A percentile compares a stretch with the other conserved stretches of the same genome.
These are phyloP conservation scores for Ptychadena robeensis DNA, from an alignment of 2,797 vertebrate genomes.

Conservation along the genomic window DNA sequence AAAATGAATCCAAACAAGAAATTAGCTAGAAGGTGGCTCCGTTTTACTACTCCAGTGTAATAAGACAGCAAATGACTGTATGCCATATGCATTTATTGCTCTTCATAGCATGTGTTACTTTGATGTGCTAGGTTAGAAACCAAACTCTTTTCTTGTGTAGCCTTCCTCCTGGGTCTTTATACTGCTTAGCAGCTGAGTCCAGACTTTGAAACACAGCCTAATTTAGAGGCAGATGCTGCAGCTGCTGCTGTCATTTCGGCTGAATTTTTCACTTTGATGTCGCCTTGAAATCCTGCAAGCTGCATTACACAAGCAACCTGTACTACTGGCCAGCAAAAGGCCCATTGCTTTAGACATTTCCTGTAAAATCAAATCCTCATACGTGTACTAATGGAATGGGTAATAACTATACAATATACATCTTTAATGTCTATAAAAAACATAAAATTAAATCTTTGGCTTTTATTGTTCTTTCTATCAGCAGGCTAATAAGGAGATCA, in stretches of 20 bases:
- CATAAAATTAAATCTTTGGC: slow-evolving; percentile 37
- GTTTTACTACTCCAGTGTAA: slow-evolving; percentile 77
- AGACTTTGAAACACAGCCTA: slow-evolving; percentile 91
- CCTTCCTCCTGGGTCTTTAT: slow-evolving; percentile 85
- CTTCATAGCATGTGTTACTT: slow-evolving; percentile 85
- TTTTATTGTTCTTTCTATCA: slow-evolving; percentile 56
- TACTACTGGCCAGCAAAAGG: slow-evolving; percentile 70
- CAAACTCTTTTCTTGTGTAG: slow-evolving; percentile 79
- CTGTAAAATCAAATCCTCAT: slow-evolving; percentile 54
- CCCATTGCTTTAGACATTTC: slow-evolving; percentile 65
- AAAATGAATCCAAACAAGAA: slow-evolving; percentile 71
- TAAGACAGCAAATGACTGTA: slow-evolving; percentile 80
- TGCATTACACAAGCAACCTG: slow-evolving; percentile 75
- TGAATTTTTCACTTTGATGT: slow-evolving; percentile 87
- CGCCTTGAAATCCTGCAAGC: slow-evolving; percentile 79
- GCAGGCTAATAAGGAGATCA: slow-evolving; percentile 60
- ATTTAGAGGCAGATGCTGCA: slow-evolving; percentile 91
- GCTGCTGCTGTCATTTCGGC: slow-evolving; percentile 92
- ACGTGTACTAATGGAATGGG: slow-evolving; percentile 56
- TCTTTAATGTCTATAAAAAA: slow-evolving; percentile 58
- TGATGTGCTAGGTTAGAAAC: slow-evolving; percentile 84
- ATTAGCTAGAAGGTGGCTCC: slow-evolving; percentile 76
- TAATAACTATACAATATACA: slow-evolving; percentile 48
- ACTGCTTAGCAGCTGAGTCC: slow-evolving; percentile 81
- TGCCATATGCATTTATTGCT: slow-evolving; percentile 81